Base-by-base conservation (phyloP, 1,140 invertebrate genomes). In the Drosophila kepulauana region DNA sequence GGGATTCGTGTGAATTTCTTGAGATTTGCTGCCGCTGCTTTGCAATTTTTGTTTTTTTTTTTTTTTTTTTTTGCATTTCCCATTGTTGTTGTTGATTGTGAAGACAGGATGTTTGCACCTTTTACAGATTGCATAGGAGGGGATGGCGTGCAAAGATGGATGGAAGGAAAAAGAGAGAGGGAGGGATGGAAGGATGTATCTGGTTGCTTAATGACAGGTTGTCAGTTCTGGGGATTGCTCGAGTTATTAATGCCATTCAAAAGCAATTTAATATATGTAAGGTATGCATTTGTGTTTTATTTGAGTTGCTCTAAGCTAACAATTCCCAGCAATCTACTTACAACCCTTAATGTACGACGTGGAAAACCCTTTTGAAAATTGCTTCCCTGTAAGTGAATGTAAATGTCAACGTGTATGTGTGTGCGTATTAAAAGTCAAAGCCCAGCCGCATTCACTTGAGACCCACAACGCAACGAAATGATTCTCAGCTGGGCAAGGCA, bases 1-100 rank as follows among this genome's bases (percentile, higher is more conserved):
- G 48, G 74, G 68, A 54, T 85, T 75, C 81, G 81, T 85, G 81
- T 85, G 82, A 85, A 85, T 78, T 85, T 86, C 81, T 81, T 78
- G 75, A 78, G 81, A 81, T 57, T 66, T 63, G 38, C 35, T 64
- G 13, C 13, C 33, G 46, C 59, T 49, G 33, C 15, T 49, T 67
- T 81, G 67, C 79, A 63, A 64, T 76, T 81, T 76, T 81, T 66
- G 57, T 62, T 63, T 67, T 75, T 46, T 58, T 11, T 33, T 33
- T 41, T 54, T 7, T 7, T 41, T 6, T n/a, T 25, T 28, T 5
- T 46, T 63, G 77, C 51, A 25, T 25, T 25, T 25, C 20, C 20
- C 20, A 25, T 25, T 66, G 30, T 35, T 38, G 33, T 10, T 20
- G 46, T 10, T 52, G 28, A 15, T 6, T 58, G 41, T 43, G 41